phyloP scores from a whole-genome alignment of 2,888 invertebrate species.

The Pollenia angustigena region DNA sequence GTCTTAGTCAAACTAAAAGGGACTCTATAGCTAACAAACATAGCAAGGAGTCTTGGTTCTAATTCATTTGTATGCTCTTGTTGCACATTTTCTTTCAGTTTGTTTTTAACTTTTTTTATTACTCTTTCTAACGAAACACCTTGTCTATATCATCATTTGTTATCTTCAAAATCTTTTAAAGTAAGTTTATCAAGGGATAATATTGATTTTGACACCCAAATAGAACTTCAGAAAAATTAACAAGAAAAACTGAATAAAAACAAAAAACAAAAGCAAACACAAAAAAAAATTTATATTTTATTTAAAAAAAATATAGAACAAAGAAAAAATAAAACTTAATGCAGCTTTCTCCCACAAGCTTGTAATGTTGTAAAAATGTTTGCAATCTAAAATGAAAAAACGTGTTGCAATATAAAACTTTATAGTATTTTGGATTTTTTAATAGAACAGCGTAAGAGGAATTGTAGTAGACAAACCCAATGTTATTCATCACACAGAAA shows the following conservation, averaged over 20 bases:
- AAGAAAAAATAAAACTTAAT: slow-evolving; percentile 36
- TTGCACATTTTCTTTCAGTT: slow-evolving; percentile 19
- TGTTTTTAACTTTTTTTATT: background rate
- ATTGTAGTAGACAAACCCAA: background rate
- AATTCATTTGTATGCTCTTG: slow-evolving; percentile 17
- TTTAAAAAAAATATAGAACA: background rate
- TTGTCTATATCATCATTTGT: slow-evolving; percentile 69
- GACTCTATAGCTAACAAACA: background rate
- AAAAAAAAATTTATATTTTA: background rate
- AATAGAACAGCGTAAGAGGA: background rate
- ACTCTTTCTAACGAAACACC: slow-evolving; percentile 41
- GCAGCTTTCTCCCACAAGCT: background rate
- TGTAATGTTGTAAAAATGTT: slow-evolving; percentile 22
- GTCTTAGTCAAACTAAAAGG: slow-evolving; percentile 27
- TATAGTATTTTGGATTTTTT: slow-evolving; percentile 20
- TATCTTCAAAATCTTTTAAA: slow-evolving; percentile 70
- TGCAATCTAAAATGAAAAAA: slow-evolving; percentile 52
- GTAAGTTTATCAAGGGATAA: slow-evolving; percentile 71
- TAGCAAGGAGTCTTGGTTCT: slow-evolving; percentile 1
- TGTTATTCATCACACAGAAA: background rate
- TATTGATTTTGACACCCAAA: slow-evolving; percentile 71
- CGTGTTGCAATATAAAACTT: slow-evolving; percentile 60
- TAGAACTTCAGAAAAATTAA: background rate
- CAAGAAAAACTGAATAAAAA: background rate
- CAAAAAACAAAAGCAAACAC: slow-evolving; percentile 12